A percentile compares a stretch with the other conserved stretches of the same genome.
phyloP scores from a whole-genome alignment of 2,888 invertebrate genomes.

The Metopia argyrocephala region DNA sequence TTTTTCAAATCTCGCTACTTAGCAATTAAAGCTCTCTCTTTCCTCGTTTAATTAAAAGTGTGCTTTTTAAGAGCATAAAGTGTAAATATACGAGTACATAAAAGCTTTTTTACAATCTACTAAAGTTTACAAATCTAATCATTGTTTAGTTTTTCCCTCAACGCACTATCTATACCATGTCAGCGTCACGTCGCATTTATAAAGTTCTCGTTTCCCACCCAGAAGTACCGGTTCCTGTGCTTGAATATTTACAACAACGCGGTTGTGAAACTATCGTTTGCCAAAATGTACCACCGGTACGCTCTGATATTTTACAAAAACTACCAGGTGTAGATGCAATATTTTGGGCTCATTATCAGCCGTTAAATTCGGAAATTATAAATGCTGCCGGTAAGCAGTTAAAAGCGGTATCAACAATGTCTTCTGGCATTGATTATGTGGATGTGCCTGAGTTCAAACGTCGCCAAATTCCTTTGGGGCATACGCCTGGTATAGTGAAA shows the following conservation, averaged over 20 bases:
- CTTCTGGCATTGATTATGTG: conserved; percentile 92
- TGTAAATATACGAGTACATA: too few relatives aligned
- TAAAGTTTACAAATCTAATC: background rate
- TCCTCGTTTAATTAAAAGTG: too few relatives aligned
- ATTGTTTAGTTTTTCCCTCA: conserved; percentile 3
- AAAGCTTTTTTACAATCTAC: too few relatives aligned
- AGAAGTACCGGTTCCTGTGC: conserved; percentile 83
- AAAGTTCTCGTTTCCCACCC: conserved; percentile 84
- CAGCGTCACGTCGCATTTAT: conserved; percentile 68
- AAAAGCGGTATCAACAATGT: conserved; percentile 89
- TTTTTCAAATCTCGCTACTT: too few relatives aligned
- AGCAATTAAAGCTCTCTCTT: too few relatives aligned
- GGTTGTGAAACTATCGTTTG: conserved; percentile 74
- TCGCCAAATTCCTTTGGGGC: conserved; percentile 86
- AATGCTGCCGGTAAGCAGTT: conserved; percentile 81
- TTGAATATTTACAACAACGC: conserved; percentile 82
- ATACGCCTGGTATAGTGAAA: conserved; percentile 87
- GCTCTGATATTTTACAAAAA: conserved; percentile 74
- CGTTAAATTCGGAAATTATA: conserved; percentile 74
- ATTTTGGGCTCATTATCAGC: conserved; percentile 76
- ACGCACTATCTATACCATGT: conserved; percentile 42
- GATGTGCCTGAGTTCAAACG: conserved; percentile 85
- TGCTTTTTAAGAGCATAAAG: too few relatives aligned
- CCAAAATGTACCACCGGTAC: conserved; percentile 72
- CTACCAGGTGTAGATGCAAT: conserved; percentile 76